Conservation (phyloP, 2,113 vertebrate species). For the Sylvia atricapilla region DNA sequence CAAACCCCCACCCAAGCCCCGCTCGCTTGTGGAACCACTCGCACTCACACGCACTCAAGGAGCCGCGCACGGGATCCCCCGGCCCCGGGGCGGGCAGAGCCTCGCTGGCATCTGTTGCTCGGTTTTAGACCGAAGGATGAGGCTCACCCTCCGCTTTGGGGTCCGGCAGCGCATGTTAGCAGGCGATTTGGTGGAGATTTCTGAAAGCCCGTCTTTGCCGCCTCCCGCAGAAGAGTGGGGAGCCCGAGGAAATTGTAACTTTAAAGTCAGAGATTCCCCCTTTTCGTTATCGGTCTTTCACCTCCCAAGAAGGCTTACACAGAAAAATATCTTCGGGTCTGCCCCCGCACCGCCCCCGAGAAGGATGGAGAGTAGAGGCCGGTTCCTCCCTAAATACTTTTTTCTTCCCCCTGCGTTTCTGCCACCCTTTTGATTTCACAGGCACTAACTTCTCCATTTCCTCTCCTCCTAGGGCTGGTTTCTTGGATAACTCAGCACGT, state of each 20-base stretch:
- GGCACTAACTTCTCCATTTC: conserved; percentile 59
- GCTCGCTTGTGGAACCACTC: neutral
- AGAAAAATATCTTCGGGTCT: conserved; percentile 21
- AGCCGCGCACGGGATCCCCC: neutral
- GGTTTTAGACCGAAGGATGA: neutral
- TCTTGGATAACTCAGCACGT: conserved; percentile 56
- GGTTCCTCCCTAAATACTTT: neutral
- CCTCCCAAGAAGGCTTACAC: conserved; percentile 28
- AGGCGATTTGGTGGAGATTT: neutral
- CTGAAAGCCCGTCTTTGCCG: neutral
- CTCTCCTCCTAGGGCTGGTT: conserved; percentile 66
- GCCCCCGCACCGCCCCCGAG: neutral
- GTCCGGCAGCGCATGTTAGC: neutral
- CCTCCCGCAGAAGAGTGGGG: neutral
- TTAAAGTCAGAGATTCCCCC: conserved; percentile 7
- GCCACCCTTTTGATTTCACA: conserved; percentile 8
- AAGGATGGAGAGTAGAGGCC: neutral
- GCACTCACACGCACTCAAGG: neutral
- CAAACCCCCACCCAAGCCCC: neutral
- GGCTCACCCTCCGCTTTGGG: neutral
- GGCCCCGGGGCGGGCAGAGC: neutral
- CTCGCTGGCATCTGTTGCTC: conserved; percentile 1
- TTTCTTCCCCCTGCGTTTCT: neutral
- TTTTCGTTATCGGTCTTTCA: conserved; percentile 22
- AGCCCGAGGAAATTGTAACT: conserved; percentile 16